Conservation (phyloP, 1,140 invertebrate genomes). For the Drosophila mojavensis region DNA sequence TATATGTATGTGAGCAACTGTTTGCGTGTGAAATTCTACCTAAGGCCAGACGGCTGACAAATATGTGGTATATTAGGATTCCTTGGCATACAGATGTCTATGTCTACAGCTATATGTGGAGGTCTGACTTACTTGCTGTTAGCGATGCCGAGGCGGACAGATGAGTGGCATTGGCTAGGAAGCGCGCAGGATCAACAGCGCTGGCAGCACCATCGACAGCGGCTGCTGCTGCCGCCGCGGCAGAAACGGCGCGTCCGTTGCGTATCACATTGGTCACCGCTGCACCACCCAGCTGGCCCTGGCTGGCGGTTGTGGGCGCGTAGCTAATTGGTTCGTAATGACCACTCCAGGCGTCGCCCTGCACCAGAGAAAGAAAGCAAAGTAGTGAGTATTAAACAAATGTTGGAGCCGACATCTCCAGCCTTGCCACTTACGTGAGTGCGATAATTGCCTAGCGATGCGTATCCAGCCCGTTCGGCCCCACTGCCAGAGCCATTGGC, state of each 20-base stretch:
- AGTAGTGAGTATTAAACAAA: constrained; percentile 14
- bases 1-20: not conserved
- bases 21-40: constrained; percentile 63
- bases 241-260: constrained; percentile 63
- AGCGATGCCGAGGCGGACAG: constrained; percentile 85
- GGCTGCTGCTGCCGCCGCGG: constrained; percentile 58
- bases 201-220: constrained; percentile 37
- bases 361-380: constrained; percentile 5
- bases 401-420: not conserved
- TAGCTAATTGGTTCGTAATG: constrained; percentile 77
- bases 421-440: constrained; percentile 66
- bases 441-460: constrained; percentile 77
- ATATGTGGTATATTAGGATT: constrained; percentile 16
- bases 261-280: constrained; percentile 77
- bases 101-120: not conserved
- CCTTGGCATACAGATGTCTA: constrained; percentile 5
- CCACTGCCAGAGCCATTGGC: constrained; percentile 62
- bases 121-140: constrained; percentile 84
- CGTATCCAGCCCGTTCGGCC: constrained; percentile 68
- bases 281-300: constrained; percentile 53
- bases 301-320: constrained; percentile 48
- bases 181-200: constrained; percentile 54
- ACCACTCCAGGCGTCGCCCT: constrained; percentile 71
- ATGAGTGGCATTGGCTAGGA: constrained; percentile 43
- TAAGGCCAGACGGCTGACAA: constrained; percentile 39